Evolutionary conservation across 92 coral and sea anemone species (phyloP).

Genomic region (Siderastrea siderea): DNA sequence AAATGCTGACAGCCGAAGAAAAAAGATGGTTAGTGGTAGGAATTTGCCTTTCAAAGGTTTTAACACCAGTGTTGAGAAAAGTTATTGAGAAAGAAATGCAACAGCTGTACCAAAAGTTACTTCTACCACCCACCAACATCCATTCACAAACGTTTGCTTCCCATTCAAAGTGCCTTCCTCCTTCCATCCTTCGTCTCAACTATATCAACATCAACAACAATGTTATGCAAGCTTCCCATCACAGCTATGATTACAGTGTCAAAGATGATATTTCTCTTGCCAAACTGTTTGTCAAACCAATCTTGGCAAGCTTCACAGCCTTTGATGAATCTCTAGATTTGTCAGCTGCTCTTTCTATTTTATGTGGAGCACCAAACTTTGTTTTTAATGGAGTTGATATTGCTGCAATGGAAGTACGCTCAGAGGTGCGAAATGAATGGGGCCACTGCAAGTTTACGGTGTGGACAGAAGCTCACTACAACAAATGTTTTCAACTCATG

Average conservation of each 20-base stretch:
- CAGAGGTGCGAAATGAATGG: slow-evolving; percentile 37
- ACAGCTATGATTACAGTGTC: slow-evolving; percentile 40
- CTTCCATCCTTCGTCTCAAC: slow-evolving; percentile 17
- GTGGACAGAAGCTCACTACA: slow-evolving; percentile 17
- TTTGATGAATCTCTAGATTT: slow-evolving; percentile 38
- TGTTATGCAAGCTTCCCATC: neutral
- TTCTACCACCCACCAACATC: slow-evolving; percentile 25
- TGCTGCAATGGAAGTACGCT: slow-evolving; percentile 16
- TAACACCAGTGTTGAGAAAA: slow-evolving; percentile 15
- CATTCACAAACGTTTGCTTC: slow-evolving; percentile 16
- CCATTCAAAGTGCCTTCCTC: neutral
- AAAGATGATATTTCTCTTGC: slow-evolving; percentile 37
- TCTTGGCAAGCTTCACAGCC: slow-evolving; percentile 44
- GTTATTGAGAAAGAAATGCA: neutral
- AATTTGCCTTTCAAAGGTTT: slow-evolving; percentile 28
- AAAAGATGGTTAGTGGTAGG: slow-evolving; percentile 40
- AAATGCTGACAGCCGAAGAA: slow-evolving; percentile 15
- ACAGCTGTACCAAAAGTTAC: neutral
- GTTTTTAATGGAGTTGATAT: slow-evolving; percentile 12
- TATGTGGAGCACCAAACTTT: slow-evolving; percentile 32
- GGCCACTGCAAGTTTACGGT: slow-evolving; percentile 40
- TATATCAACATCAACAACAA: slow-evolving; percentile 45
- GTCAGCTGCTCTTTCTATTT: slow-evolving; percentile 17
- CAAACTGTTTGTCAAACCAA: slow-evolving; percentile 27
- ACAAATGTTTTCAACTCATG: slow-evolving; percentile 30